Percentiles rank a stretch among this genome's conserved stretches.
phyloP scores from a whole-genome alignment of 2,113 vertebrate genomes.

The Fulmarus glacialis region DNA sequence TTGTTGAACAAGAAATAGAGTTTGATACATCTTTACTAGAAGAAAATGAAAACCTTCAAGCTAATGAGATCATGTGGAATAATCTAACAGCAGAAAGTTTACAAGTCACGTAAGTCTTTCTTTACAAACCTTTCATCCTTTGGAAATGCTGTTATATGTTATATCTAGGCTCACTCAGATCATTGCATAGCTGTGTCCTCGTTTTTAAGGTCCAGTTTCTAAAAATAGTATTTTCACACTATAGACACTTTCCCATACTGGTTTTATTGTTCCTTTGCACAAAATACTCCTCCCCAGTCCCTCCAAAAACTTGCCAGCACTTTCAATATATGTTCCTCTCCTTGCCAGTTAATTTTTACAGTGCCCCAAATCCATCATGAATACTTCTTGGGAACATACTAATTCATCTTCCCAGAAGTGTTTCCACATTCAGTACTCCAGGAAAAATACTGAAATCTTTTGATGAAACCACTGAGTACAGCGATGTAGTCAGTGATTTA shows the following conservation, averaged over 20 bases:
- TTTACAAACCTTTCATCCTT: background rate
- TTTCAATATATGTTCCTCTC: background rate
- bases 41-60: slow-evolving; percentile 92
- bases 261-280: background rate
- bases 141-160: background rate
- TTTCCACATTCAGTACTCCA: background rate
- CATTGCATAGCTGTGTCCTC: background rate
- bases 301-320: background rate
- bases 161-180: background rate
- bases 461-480: background rate
- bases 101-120: slow-evolving; percentile 87
- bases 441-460: background rate
- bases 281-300: background rate
- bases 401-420: background rate
- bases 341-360: background rate
- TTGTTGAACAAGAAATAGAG: slow-evolving; percentile 85
- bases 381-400: background rate
- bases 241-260: background rate
- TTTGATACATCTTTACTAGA: slow-evolving; percentile 89
- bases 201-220: background rate
- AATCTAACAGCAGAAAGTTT: slow-evolving; percentile 94
- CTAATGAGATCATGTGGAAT: slow-evolving; percentile 97
- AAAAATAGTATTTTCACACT: background rate
- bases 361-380: background rate
- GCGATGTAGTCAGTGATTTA: background rate